These are phyloP conservation scores for Anastrepha obliqua DNA, from an alignment of 1,140 invertebrate genomes.

Conservation along the genomic window DNA sequence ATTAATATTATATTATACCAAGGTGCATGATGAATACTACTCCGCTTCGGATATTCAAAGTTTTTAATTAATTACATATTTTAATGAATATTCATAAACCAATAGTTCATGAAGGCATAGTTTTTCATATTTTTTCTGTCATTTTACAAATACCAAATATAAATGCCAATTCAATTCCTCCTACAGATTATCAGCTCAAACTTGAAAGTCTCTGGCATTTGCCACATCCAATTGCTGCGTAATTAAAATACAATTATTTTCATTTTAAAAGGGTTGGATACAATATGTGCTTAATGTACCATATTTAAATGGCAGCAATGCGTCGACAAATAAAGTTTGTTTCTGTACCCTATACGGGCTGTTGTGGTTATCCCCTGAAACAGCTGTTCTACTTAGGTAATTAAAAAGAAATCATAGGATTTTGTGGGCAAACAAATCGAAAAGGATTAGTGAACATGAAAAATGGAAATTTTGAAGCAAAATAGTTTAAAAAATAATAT, in stretches of 20 bases:
- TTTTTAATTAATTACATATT: too few species aligned
- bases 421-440: neutral
- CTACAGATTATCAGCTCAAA: too few species aligned
- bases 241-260: slow-evolving; percentile 6
- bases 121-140: too few species aligned
- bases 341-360: neutral
- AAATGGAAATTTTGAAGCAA: too few species aligned
- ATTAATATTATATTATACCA: too few species aligned
- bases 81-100: too few species aligned
- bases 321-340: neutral
- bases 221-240: neutral
- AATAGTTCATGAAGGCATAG: too few species aligned
- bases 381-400: neutral
- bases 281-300: neutral
- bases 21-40: too few species aligned
- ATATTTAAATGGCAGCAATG: neutral
- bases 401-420: slow-evolving; percentile 21
- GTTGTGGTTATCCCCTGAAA: neutral
- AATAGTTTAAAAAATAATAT: too few species aligned
- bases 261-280: neutral
- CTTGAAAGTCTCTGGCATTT: neutral
- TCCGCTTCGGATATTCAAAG: too few species aligned
- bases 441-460: neutral
- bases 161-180: too few species aligned
- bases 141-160: too few species aligned